Base-by-base conservation (phyloP, 2,797 vertebrate genomes). In the Phylloscopus collybita region DNA sequence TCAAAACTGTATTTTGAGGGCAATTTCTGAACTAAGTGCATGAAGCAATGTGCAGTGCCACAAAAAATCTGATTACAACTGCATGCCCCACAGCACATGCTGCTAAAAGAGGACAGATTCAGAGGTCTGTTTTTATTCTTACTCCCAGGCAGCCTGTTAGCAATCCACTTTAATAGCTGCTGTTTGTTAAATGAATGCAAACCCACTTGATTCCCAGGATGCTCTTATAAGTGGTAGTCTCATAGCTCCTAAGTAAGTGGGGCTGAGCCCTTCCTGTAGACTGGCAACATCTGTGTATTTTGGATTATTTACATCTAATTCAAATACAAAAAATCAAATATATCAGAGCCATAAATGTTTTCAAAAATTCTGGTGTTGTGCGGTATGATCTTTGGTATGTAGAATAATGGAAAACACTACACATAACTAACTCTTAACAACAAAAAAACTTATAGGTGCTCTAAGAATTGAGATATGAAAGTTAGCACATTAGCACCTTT, bases 1-100 rank as follows among this genome's bases (percentile, higher is more conserved):
- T 76, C 65, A 95, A 96, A 97, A 96, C 82, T 95, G 78, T 94
- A 94, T 97, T 97, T 97, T 95, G 91, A 96, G 73, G 92, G 94
- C 84, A 88, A 90, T 96, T 95, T 95, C 96, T 97, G 84, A 95
- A 92, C 93, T 76, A 56, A 67, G 50, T 94, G 91, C 86, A 64
- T 93, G 47, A 32, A 42, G 61, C 40, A 30, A 80, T 91, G 95
- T 95, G 96, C 89, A 95, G 40, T 96, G 93, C 86, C 94, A 96
- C 85, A 79, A 95, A 91, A 84, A 96, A 96, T 94, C 91, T 90
- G 95, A 85, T 92, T 97, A 93, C 81, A 64, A 23, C 13, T 89
- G 87, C 96, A 96, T 96, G 96, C 87, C 87, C 90, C 88, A 84
- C 56, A 94, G 96, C 61, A 92, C 80, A 71, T 5, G 70, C 92